Evolutionary conservation across 2,113 vertebrate species (phyloP).

Genomic region (Oryzias woworae): DNA sequence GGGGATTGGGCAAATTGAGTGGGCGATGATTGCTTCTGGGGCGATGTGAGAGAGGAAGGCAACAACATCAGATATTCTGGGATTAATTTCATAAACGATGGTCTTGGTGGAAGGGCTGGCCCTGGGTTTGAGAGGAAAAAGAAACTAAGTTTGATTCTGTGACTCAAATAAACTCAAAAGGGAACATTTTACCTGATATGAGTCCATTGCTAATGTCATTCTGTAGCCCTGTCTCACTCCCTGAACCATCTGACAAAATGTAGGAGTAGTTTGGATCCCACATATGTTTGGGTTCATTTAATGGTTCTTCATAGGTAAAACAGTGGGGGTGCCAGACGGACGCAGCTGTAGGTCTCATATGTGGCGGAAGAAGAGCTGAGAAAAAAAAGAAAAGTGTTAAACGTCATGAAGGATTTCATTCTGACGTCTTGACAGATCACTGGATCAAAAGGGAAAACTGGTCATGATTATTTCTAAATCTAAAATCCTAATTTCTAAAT

Average conservation of each 20-base stretch:
- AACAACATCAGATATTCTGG: slow-evolving; percentile 63
- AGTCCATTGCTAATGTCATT: neutral
- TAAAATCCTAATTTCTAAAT: too few species aligned
- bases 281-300: neutral
- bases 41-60: slow-evolving; percentile 16
- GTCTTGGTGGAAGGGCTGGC: slow-evolving; percentile 56
- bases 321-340: neutral
- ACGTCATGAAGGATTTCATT: too few species aligned
- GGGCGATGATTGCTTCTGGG: slow-evolving; percentile 1
- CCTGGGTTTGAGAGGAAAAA: slow-evolving; percentile 12
- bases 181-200: slow-evolving; percentile 27
- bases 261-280: slow-evolving; percentile 38
- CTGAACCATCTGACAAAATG: slow-evolving; percentile 30
- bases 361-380: slow-evolving; percentile 66
- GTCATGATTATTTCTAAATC: too few species aligned
- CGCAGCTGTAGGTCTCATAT: slow-evolving; percentile 33
- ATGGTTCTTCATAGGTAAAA: slow-evolving; percentile 32
- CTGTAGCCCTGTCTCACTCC: slow-evolving; percentile 14
- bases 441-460: too few species aligned
- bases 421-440: too few species aligned
- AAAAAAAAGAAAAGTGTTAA: neutral
- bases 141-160: neutral
- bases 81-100: slow-evolving; percentile 42
- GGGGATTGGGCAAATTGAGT: neutral
- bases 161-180: neutral